Evolutionary conservation across 2,797 vertebrate species (phyloP), one percentile per base, ranked within the genome.

Genomic region (Falco novaeseelandiae): DNA sequence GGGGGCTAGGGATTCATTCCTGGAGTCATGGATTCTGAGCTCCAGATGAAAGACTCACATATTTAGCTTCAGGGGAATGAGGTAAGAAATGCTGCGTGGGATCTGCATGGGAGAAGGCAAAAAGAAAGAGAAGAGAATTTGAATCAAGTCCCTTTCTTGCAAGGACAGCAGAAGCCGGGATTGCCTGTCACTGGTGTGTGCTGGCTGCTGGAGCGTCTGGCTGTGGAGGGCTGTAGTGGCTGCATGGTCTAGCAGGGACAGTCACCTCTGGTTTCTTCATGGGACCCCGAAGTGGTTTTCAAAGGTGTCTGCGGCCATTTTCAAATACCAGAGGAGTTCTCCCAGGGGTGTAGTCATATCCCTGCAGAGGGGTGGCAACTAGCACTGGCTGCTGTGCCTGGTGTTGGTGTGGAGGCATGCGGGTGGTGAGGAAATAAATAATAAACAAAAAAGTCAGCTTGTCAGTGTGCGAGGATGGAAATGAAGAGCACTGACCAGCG

Each of bases 401-500:
- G 30, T 74, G 49, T 34, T 9, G 4, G 61, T 86, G 86, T 86
- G 59, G 83, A 94, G 77, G 94, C 46, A 96, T 73, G 89, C 11
- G 29, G 32, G 55, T 49, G 44, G 30, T 38, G 61, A 81, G 67
- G 86, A 96, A 95, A 95, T 77, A 96, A 96, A 96, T 96, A 96
- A 93, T 93, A 85, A 96, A 95, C 93, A 78, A 70, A 94, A 93
- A 96, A 97, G 91, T 95, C 97, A 97, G 93, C 94, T 92, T 96
- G 93, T 96, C 91, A 48, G 87, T 83, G 77, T 93, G 90, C 49
- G 30, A 87, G 81, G 91, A 97, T 91, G 87, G 90, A 96, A 97
- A 97, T 92, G 69, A 95, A 97, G 97, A 95, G 65, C 94, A 89
- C 94, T 96, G 96, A 97, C 95, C 97, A 97, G 76, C 1, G 40